These are phyloP conservation scores for Campoplex nolae DNA, from an alignment of 2,888 invertebrate species.

Conservation along the genomic window DNA sequence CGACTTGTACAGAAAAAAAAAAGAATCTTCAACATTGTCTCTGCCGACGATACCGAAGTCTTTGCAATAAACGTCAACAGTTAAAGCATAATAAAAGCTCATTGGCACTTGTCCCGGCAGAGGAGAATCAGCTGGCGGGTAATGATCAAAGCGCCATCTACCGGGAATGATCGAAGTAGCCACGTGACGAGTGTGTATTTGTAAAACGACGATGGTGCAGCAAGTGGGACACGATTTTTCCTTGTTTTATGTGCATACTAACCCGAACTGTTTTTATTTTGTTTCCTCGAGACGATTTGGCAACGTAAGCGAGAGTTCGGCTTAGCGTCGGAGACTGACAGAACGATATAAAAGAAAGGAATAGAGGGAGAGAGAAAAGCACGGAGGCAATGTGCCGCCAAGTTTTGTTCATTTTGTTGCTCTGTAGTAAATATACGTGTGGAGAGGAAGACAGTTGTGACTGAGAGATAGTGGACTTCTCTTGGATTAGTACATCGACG, in stretches of 20 bases:
- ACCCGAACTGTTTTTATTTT: slow-evolving; percentile 5
- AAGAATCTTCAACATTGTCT: background rate
- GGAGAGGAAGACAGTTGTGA: slow-evolving; percentile 37
- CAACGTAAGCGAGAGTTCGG: slow-evolving; percentile 55
- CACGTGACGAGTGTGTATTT: slow-evolving; percentile 19
- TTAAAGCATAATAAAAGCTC: slow-evolving; percentile 8
- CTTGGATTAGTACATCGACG: slow-evolving; percentile 62
- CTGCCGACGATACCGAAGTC: background rate
- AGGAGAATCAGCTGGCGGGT: slow-evolving; percentile 13
- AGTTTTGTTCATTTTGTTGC: slow-evolving; percentile 27
- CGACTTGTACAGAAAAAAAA: background rate
- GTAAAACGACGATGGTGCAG: slow-evolving; percentile 1
- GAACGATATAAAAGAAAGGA: background rate
- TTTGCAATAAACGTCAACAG: background rate
- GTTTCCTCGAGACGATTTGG: slow-evolving; percentile 50
- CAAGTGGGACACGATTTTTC: slow-evolving; percentile 9
- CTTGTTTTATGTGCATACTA: slow-evolving; percentile 11
- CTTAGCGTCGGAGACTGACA: background rate
- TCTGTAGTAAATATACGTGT: slow-evolving; percentile 4
- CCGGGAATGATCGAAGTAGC: slow-evolving; percentile 4
- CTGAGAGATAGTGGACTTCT: slow-evolving; percentile 59
- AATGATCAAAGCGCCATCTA: slow-evolving; percentile 12
- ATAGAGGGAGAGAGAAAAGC: background rate
- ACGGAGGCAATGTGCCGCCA: slow-evolving; percentile 24
- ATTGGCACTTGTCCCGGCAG: slow-evolving; percentile 9